phyloP scores from a whole-genome alignment of 2,888 invertebrate species.

The Sthenelais limicola region DNA sequence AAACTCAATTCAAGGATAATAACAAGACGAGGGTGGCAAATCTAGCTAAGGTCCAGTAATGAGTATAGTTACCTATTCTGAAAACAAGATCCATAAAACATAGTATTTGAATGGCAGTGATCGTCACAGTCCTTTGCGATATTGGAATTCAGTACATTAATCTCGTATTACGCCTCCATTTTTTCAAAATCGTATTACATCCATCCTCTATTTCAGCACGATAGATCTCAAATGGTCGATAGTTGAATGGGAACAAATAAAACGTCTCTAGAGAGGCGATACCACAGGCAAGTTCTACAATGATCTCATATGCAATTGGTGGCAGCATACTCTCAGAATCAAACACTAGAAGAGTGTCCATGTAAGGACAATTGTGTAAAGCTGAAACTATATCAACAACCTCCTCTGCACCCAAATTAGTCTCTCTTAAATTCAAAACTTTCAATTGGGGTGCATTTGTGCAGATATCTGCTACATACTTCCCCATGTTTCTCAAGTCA shows the following conservation, averaged over 20 bases:
- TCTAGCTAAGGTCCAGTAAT: no score
- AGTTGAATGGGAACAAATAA: constrained; percentile 47
- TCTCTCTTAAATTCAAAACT: constrained; percentile 41
- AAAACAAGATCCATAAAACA: no score
- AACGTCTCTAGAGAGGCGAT: constrained; percentile 35
- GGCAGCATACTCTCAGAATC: constrained; percentile 42
- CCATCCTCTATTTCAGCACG: no score
- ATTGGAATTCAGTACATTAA: no score
- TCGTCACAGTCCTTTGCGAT: no score
- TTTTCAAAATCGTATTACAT: no score
- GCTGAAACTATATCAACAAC: constrained; percentile 25
- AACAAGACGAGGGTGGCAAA: no score
- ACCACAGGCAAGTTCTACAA: constrained; percentile 44
- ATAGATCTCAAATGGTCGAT: constrained; percentile 40
- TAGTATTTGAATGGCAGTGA: no score
- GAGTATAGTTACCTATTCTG: no score
- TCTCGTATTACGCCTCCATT: no score
- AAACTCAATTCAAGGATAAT: no score
- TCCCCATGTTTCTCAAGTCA: constrained; percentile 21
- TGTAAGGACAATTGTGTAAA: constrained; percentile 1
- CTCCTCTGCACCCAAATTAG: constrained; percentile 36
- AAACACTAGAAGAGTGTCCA: constrained; percentile 34
- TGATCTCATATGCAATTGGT: constrained; percentile 29
- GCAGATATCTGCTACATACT: constrained; percentile 6
- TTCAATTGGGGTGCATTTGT: not conserved